Conservation (phyloP, 1,140 invertebrate genomes). For the Pararge aegeria region DNA sequence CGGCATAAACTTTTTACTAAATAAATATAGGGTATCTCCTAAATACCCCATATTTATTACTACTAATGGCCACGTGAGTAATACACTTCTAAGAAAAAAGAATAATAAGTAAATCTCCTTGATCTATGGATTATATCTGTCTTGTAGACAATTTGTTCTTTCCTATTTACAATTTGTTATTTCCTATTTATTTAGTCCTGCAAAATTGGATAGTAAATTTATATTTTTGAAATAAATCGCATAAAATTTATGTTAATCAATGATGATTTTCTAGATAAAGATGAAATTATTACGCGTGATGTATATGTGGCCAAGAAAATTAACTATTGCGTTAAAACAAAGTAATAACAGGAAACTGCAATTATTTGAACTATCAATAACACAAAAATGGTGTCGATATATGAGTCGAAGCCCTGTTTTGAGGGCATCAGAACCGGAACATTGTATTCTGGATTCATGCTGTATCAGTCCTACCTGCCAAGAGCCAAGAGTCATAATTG, state of each 20-base stretch:
- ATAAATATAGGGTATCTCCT: too few relatives aligned
- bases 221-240: slow-evolving; percentile 2
- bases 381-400: slow-evolving; percentile 31
- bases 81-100: too few relatives aligned
- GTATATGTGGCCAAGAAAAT: slow-evolving; percentile 34
- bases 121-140: slow-evolving; percentile 18
- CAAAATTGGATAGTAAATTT: slow-evolving; percentile 21
- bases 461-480: slow-evolving; percentile 80
- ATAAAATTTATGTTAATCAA: slow-evolving; percentile 12
- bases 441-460: slow-evolving; percentile 68
- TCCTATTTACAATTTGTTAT: too few relatives aligned
- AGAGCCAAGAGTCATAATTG: slow-evolving; percentile 85
- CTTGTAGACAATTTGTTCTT: slow-evolving; percentile 17
- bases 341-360: slow-evolving; percentile 19
- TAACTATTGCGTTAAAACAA: slow-evolving; percentile 25
- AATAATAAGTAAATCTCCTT: slow-evolving; percentile 2
- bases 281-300: slow-evolving; percentile 63
- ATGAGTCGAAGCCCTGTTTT: slow-evolving; percentile 39
- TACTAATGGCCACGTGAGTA: too few relatives aligned
- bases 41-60: too few relatives aligned
- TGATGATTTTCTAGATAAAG: too few relatives aligned
- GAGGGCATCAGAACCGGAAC: slow-evolving; percentile 43
- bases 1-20: too few relatives aligned
- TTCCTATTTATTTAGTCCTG: neutral
- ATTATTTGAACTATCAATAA: slow-evolving; percentile 15